A percentile compares a stretch with the other conserved stretches of the same genome.
These are phyloP conservation scores for Ceratina calcarata DNA, from an alignment of 1,140 invertebrate species.

Conservation along the genomic window DNA sequence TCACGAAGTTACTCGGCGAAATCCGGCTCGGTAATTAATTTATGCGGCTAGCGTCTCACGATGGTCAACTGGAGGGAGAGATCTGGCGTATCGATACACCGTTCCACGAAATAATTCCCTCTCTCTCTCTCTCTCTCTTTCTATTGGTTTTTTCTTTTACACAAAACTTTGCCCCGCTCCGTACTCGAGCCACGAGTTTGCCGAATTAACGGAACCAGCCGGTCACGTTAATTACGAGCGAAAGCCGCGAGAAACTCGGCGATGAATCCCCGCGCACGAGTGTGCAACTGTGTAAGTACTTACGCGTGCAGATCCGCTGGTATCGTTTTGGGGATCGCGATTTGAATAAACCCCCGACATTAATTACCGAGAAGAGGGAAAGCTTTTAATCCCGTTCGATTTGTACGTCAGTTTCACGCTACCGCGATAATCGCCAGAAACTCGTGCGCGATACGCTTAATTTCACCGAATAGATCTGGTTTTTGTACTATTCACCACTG, in stretches of 20 bases:
- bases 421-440: no score
- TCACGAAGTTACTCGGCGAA: conserved; percentile 19
- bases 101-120: conserved; percentile 22
- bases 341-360: conserved; percentile 2
- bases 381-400: background rate
- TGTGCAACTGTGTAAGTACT: background rate
- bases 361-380: conserved; percentile 19
- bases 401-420: background rate
- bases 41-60: conserved; percentile 41
- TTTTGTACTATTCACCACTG: no score
- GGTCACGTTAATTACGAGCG: conserved; percentile 61
- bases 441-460: conserved; percentile 6
- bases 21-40: conserved; percentile 54
- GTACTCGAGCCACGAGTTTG: background rate
- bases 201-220: conserved; percentile 47
- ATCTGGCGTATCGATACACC: conserved; percentile 16
- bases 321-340: conserved; percentile 27
- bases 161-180: background rate
- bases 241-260: conserved; percentile 44
- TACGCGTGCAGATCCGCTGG: background rate
- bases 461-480: background rate
- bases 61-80: conserved; percentile 10
- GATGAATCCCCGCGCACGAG: background rate
- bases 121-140: background rate
- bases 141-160: conserved; percentile 1